Percentiles rank a stretch among this genome's conserved stretches.
These are phyloP conservation scores for Melipona beecheii DNA, from an alignment of 2,888 invertebrate genomes.

Conservation along the genomic window DNA sequence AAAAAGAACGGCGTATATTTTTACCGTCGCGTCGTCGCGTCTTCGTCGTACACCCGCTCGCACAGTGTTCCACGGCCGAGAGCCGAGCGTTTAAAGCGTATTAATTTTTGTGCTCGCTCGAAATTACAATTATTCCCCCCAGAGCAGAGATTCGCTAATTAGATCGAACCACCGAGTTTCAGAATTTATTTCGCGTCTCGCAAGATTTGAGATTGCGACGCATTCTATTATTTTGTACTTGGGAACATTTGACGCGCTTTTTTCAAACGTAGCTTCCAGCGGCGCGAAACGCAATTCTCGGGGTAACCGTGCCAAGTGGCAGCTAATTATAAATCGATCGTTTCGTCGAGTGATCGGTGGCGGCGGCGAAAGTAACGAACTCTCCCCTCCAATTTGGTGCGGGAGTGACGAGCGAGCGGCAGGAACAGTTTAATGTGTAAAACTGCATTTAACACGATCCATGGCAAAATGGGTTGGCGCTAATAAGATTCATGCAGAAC, in stretches of 20 bases:
- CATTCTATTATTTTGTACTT: background rate
- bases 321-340: constrained; percentile 27
- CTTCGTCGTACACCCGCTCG: constrained; percentile 6
- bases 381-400: too few relatives aligned
- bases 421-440: constrained; percentile 69
- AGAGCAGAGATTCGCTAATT: background rate
- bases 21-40: constrained; percentile 26
- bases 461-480: constrained; percentile 75
- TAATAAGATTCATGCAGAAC: constrained; percentile 80
- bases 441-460: constrained; percentile 78
- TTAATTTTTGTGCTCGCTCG: constrained; percentile 1
- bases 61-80: background rate
- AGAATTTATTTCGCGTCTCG: background rate
- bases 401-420: background rate
- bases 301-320: background rate
- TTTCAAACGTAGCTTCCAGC: too few relatives aligned
- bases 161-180: background rate
- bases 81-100: constrained; percentile 8
- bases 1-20: constrained; percentile 28
- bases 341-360: constrained; percentile 7
- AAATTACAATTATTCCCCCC: background rate
- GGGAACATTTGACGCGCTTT: too few relatives aligned
- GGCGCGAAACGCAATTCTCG: background rate
- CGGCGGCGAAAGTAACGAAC: constrained; percentile 6
- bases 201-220: background rate